Conservation (phyloP, 2,113 vertebrate species). For the Hirundichthys speculiger region DNA sequence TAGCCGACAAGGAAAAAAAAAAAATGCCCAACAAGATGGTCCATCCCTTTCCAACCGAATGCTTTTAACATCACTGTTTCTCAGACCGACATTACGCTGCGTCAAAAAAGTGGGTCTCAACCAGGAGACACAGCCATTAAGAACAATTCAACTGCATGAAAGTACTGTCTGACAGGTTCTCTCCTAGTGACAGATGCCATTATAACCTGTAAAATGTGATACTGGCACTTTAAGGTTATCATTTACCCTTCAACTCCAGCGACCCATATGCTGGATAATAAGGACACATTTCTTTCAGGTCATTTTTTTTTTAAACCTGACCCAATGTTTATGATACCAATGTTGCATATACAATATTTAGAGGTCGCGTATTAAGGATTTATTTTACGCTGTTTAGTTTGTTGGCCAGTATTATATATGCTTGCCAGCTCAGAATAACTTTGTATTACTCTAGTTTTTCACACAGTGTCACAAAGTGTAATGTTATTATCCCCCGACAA, state of each 20-base stretch:
- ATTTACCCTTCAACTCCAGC: conserved; percentile 69
- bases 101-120: conserved; percentile 72
- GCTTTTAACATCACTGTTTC: conserved; percentile 66
- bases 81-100: conserved; percentile 61
- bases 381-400: too few relatives aligned
- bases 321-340: conserved; percentile 16
- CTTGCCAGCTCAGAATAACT: too few relatives aligned
- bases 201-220: conserved; percentile 82
- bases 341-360: background rate
- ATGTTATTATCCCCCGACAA: too few relatives aligned
- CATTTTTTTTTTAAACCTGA: conserved; percentile 1
- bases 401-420: too few relatives aligned
- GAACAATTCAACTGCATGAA: conserved; percentile 77
- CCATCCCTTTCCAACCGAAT: conserved; percentile 51
- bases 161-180: conserved; percentile 79
- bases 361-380: too few relatives aligned
- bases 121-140: conserved; percentile 78
- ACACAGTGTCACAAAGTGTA: too few relatives aligned
- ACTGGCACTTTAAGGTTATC: conserved; percentile 81
- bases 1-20: conserved; percentile 28
- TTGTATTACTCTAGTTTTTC: too few relatives aligned
- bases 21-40: conserved; percentile 37
- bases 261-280: conserved; percentile 67
- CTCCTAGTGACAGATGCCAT: conserved; percentile 81
- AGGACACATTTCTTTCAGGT: conserved; percentile 51